A percentile compares a stretch with the other conserved stretches of the same genome.
phyloP scores from a whole-genome alignment of 1,140 invertebrate species.

The Neodiprion pinetum region DNA sequence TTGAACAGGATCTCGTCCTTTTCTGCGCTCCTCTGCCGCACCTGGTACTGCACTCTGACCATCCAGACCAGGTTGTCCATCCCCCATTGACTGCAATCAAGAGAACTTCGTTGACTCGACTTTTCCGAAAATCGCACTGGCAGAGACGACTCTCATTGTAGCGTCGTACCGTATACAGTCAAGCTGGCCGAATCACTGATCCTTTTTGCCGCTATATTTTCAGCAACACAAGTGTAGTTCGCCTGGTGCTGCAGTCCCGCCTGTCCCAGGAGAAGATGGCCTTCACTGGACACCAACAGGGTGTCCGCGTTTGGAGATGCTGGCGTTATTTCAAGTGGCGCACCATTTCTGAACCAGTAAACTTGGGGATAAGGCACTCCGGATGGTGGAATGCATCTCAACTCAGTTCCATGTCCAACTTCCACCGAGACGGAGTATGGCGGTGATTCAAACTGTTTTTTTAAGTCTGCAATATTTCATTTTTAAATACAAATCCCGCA shows the following conservation, averaged over 20 bases:
- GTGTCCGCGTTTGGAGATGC: slow-evolving; percentile 8
- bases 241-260: slow-evolving; percentile 56
- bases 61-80: slow-evolving; percentile 85
- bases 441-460: slow-evolving; percentile 75
- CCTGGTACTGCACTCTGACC: slow-evolving; percentile 74
- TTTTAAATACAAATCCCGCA: background rate
- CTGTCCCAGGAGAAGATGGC: slow-evolving; percentile 22
- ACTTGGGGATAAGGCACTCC: slow-evolving; percentile 81
- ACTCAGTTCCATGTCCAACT: slow-evolving; percentile 77
- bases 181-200: slow-evolving; percentile 81
- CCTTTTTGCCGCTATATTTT: slow-evolving; percentile 84
- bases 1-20: slow-evolving; percentile 78
- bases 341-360: slow-evolving; percentile 75
- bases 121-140: background rate
- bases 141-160: background rate
- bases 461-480: slow-evolving; percentile 68
- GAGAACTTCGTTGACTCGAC: background rate
- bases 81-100: slow-evolving; percentile 82
- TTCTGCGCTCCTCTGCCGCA: slow-evolving; percentile 64
- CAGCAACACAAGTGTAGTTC: slow-evolving; percentile 93
- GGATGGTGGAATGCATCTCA: slow-evolving; percentile 84
- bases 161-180: slow-evolving; percentile 85
- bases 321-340: slow-evolving; percentile 63
- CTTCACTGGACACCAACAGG: slow-evolving; percentile 20
- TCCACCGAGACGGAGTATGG: slow-evolving; percentile 81